Evolutionary conservation across 2,797 vertebrate genomes (phyloP).

Genomic region (Carduelis carduelis): DNA sequence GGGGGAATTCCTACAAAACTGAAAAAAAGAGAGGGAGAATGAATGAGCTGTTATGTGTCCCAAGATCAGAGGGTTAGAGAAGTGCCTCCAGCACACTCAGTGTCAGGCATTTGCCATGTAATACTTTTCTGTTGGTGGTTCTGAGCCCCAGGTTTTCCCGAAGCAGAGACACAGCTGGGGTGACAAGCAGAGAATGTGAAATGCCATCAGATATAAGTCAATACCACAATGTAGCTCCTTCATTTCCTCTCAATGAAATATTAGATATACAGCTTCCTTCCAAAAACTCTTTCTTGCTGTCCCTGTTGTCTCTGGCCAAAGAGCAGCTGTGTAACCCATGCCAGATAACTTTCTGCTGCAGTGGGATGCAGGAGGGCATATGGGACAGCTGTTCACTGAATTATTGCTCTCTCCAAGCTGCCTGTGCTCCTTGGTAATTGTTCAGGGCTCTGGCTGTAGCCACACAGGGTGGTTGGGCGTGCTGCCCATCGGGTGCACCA

Average conservation of each 20-base stretch:
- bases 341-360: background rate
- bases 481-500: background rate
- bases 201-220: background rate
- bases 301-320: background rate
- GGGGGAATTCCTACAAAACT: conserved; percentile 46
- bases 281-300: background rate
- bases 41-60: conserved; percentile 25
- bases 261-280: background rate
- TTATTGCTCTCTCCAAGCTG: background rate
- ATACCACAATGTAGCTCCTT: background rate
- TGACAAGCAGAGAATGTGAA: background rate
- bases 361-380: background rate
- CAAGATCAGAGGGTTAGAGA: background rate
- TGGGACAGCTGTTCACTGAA: background rate
- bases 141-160: conserved; percentile 3
- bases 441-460: background rate
- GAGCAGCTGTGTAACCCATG: background rate
- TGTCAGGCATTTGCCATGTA: background rate
- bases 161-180: background rate
- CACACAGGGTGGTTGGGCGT: background rate
- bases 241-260: background rate
- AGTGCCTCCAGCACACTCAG: background rate
- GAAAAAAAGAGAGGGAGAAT: conserved; percentile 9
- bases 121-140: background rate
- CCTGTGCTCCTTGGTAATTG: fast-evolving